A percentile compares a stretch with the other conserved stretches of the same genome.
Conservation (phyloP, 2,888 invertebrate genomes). For the Drosophila nr. medialis region DNA sequence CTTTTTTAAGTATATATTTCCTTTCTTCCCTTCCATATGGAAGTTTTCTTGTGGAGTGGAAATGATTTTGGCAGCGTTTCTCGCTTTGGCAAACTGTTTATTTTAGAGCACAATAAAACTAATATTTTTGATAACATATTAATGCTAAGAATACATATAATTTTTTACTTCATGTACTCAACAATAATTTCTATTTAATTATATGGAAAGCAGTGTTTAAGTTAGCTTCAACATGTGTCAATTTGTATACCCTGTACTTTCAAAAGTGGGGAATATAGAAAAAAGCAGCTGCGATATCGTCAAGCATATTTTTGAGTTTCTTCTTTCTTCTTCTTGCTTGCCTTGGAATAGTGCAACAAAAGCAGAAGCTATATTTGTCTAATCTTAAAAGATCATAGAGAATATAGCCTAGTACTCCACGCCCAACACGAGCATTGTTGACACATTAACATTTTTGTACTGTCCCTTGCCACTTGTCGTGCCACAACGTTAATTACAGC, state of each 20-base stretch:
- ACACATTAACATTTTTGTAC: slow-evolving; percentile 1
- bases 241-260: background rate
- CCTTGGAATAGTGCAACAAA: no score
- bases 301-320: background rate
- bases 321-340: no score
- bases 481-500: slow-evolving; percentile 31
- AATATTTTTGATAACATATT: no score
- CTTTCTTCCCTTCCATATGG: no score
- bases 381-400: background rate
- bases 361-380: background rate
- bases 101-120: no score
- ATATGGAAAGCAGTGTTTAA: no score
- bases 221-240: no score
- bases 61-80: background rate
- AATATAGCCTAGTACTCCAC: background rate
- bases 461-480: slow-evolving; percentile 6
- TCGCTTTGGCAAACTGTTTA: background rate
- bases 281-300: background rate
- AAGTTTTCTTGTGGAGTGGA: no score
- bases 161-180: no score
- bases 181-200: no score
- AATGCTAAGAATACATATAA: no score
- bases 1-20: no score
- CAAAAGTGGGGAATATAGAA: background rate
- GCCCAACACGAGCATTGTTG: background rate